Evolutionary conservation across 2,113 vertebrate genomes (phyloP).

Genomic region (Passer montanus): DNA sequence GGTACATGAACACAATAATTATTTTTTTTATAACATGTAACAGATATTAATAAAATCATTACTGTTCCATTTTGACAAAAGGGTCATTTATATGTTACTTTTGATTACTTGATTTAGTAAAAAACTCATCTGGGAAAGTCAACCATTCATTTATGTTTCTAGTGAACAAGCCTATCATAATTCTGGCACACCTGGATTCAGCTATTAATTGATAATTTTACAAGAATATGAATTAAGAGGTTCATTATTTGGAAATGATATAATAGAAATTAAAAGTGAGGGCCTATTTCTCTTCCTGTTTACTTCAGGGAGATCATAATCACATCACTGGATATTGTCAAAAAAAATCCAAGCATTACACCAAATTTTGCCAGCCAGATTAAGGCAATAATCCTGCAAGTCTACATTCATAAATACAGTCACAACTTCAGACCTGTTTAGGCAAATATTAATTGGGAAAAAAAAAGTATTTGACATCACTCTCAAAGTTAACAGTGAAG

Average conservation of each 20-base stretch:
- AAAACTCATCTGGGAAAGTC: not conserved
- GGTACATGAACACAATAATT: not conserved
- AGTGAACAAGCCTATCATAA: not conserved
- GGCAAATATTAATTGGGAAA: not conserved
- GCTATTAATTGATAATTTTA: not conserved
- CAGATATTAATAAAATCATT: not conserved
- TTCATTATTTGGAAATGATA: not conserved
- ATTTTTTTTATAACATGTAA: not conserved
- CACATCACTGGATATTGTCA: not conserved
- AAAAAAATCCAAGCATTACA: not conserved
- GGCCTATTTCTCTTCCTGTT: not conserved
- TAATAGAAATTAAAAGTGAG: constrained; percentile 35
- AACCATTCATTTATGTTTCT: not conserved
- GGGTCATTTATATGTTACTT: not conserved
- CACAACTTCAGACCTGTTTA: not conserved
- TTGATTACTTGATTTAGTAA: not conserved
- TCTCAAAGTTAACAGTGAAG: constrained; percentile 34
- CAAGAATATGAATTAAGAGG: constrained; percentile 31
- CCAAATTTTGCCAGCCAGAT: not conserved
- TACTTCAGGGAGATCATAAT: not conserved
- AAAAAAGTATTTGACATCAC: not conserved
- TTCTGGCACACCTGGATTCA: constrained; percentile 18
- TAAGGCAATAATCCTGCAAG: not conserved
- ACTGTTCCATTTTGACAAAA: not conserved
- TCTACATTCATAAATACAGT: not conserved